Evolutionary conservation across 2,888 invertebrate genomes (phyloP), one percentile per base, ranked within the genome.

Genomic region (Drosophila nr. perissopoda): DNA sequence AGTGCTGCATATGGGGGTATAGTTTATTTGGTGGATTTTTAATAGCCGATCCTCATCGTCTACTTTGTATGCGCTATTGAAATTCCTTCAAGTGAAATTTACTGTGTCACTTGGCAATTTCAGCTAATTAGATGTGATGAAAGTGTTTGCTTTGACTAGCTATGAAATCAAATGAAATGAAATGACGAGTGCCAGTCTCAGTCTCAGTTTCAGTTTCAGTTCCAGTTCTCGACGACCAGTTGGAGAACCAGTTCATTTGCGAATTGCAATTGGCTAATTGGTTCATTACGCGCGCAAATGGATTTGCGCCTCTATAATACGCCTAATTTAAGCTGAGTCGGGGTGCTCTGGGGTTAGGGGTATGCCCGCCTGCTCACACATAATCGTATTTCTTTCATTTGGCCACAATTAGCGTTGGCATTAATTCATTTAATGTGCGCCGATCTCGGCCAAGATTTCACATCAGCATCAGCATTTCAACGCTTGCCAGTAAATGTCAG

Each of bases 91-190:
- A 76, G 73, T 77, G 76, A 90, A 90, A 89, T 89, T 90, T 81
- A 87, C 81, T 89, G 91, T 89, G 91, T 83, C 91, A 88, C 81
- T 83, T 82, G 82, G 82, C 79, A 81, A 86, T 90, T 89, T 77
- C 76, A 79, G 88, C 91, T 90, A 91, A 91, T 91, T 91, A 91
- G 91, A 83, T 79, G 91, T 90, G 91, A 83, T 83, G 82, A 91
- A 91, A 56, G 33, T 52, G 27, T 49, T 27, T 27, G 49, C 27
- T 16, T 52, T 8, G n/a, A n/a, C n/a, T 33, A 8, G 21, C n/a
- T 33, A 31, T 33, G 52, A 25, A 53, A 16, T 27, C 5, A 36
- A 21, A 49, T 34, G 2, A 49, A 34, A 16, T 18, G 4, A 4
- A 49, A 16, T 34, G 33, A 53, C 33, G 25, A 46, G 31, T n/a